These are phyloP conservation scores for Gortyna flavago DNA, from an alignment of 2,888 invertebrate genomes.

Conservation along the genomic window DNA sequence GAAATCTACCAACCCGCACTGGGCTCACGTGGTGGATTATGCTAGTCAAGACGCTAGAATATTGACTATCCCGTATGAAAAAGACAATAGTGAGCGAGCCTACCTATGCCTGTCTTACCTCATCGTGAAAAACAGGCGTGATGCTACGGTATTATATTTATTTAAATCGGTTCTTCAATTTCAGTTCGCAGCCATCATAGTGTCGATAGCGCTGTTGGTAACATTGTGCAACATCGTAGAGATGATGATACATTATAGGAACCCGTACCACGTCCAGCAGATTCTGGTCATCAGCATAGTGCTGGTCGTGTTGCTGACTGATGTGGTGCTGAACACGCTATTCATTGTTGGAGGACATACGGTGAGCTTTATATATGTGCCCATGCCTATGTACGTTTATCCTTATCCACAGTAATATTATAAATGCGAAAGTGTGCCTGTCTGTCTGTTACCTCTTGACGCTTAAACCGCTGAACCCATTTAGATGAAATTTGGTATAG, in stretches of 20 bases:
- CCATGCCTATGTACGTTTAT: no score
- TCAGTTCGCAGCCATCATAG: neutral
- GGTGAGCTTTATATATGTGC: constrained; percentile 25
- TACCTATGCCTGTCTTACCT: neutral
- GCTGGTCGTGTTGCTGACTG: constrained; percentile 7
- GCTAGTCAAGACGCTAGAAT: neutral
- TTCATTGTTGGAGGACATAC: constrained; percentile 49
- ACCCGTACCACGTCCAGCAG: accelerated
- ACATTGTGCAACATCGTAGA: neutral
- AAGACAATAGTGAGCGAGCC: neutral
- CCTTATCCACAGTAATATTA: no score
- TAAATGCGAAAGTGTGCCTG: no score
- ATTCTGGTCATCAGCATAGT: neutral
- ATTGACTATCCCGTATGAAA: neutral
- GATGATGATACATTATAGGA: accelerated
- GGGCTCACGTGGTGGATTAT: no score
- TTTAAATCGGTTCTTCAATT: constrained; percentile 3
- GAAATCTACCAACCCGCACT: no score
- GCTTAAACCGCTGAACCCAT: no score
- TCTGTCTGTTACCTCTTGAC: no score
- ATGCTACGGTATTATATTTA: neutral
- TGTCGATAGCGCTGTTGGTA: neutral
- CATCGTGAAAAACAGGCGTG: no score
- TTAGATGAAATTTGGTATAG: no score
- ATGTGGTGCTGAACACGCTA: constrained; percentile 13